A percentile compares a stretch with the other conserved stretches of the same genome.
phyloP scores from a whole-genome alignment of 1,140 invertebrate genomes.

The Drosophila pectinifera region DNA sequence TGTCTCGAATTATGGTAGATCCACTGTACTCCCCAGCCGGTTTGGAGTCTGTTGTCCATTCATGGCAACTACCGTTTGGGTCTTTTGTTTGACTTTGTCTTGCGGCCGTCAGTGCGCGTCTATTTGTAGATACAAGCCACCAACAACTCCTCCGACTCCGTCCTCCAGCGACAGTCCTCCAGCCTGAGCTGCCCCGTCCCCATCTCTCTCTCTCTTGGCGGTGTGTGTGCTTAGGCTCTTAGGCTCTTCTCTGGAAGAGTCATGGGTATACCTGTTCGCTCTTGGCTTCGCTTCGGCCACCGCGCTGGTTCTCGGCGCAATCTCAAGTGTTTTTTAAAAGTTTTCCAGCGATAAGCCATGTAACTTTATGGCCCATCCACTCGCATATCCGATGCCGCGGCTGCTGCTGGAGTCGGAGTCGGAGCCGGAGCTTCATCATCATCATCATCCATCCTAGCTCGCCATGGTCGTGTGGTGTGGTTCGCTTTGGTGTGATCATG shows the following conservation, averaged over 20 bases:
- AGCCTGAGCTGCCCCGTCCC: too few relatives aligned
- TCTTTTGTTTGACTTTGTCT: constrained; percentile 82
- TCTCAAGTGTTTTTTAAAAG: constrained; percentile 82
- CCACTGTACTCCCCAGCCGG: constrained; percentile 54
- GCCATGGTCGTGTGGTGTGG: constrained; percentile 58
- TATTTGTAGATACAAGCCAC: constrained; percentile 80
- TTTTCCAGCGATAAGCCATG: constrained; percentile 81
- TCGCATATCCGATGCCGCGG: constrained; percentile 49
- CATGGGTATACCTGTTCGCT: constrained; percentile 30
- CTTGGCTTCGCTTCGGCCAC: constrained; percentile 37
- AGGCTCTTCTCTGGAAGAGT: constrained; percentile 31
- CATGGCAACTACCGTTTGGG: constrained; percentile 80
- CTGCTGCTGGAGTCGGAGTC: not conserved
- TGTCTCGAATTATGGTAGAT: not conserved
- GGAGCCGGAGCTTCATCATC: constrained; percentile 23
- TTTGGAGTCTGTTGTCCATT: constrained; percentile 62
- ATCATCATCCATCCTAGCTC: constrained; percentile 53
- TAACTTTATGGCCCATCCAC: constrained; percentile 72
- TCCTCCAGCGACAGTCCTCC: constrained; percentile 21
- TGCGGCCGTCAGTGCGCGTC: constrained; percentile 74
- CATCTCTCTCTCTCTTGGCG: constrained; percentile 16
- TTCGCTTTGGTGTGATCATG: constrained; percentile 63
- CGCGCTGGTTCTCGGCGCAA: constrained; percentile 61
- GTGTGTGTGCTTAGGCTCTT: constrained; percentile 15
- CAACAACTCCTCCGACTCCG: constrained; percentile 50